Evolutionary conservation across 2,888 invertebrate species (phyloP).

Genomic region (Fabriciana adippe): DNA sequence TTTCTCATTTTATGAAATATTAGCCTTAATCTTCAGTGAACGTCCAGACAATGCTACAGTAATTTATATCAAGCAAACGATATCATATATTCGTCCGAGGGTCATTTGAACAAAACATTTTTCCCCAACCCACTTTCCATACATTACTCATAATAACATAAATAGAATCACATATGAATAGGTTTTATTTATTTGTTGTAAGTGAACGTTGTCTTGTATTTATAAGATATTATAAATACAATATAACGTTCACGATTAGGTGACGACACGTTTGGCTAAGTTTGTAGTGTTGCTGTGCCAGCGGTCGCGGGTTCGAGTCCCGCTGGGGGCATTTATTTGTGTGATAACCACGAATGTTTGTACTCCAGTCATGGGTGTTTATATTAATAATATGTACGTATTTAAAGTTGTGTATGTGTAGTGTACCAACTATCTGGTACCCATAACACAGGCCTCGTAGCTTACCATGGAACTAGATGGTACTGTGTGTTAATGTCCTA

Average conservation of each 20-base stretch:
- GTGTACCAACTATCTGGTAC: no score
- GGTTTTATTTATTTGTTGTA: not conserved
- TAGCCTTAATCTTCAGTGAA: not conserved
- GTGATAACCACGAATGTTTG: no score
- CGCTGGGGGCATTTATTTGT: no score
- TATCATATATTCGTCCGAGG: slow-evolving; percentile 4
- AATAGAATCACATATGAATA: slow-evolving; percentile 2
- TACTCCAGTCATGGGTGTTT: no score
- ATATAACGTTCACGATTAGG: no score
- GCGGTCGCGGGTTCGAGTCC: no score
- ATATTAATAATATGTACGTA: no score
- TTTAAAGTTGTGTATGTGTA: no score
- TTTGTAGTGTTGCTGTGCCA: no score
- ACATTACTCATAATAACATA: slow-evolving; percentile 12
- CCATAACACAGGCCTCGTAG: no score
- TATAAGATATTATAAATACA: not conserved
- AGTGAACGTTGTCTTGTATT: slow-evolving; percentile 2
- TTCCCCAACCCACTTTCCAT: not conserved
- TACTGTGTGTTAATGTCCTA: no score
- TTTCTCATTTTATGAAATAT: not conserved
- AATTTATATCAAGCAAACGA: not conserved
- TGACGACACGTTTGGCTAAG: not conserved
- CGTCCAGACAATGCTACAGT: not conserved
- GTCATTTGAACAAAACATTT: not conserved
- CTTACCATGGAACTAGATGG: no score